Evolutionary conservation across 2,113 vertebrate species (phyloP).

Genomic region (Pedetes capensis): DNA sequence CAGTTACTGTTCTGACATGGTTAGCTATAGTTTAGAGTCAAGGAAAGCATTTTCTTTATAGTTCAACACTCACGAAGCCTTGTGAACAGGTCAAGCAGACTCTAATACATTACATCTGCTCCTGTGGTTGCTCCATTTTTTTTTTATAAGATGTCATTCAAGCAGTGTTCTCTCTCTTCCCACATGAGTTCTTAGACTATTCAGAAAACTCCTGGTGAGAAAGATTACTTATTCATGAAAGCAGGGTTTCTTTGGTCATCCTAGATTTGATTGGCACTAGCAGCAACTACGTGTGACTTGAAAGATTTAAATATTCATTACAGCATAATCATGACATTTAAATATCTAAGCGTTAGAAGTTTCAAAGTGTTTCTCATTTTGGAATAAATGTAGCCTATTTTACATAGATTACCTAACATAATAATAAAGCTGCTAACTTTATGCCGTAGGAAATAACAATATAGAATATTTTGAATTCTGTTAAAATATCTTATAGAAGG

Average conservation of each 20-base stretch:
- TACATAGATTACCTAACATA: constrained; percentile 30
- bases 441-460: background rate
- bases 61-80: constrained; percentile 47
- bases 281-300: constrained; percentile 59
- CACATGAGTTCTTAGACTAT: constrained; percentile 48
- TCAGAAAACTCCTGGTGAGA: constrained; percentile 58
- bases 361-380: constrained; percentile 60
- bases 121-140: constrained; percentile 48
- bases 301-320: constrained; percentile 74
- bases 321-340: constrained; percentile 65
- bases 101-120: constrained; percentile 54
- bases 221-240: constrained; percentile 73
- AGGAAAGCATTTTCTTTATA: constrained; percentile 43
- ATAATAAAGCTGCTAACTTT: constrained; percentile 24
- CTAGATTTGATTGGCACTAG: constrained; percentile 69
- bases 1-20: background rate
- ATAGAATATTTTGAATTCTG: constrained; percentile 7
- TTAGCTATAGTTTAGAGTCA: constrained; percentile 39
- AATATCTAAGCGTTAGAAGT: constrained; percentile 55
- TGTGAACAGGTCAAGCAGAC: constrained; percentile 52
- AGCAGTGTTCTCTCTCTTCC: constrained; percentile 40
- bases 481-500: background rate
- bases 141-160: constrained; percentile 67
- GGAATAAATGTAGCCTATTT: constrained; percentile 56
- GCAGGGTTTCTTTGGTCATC: constrained; percentile 68